Base-by-base conservation (phyloP, 2,888 invertebrate genomes). In the Leptopilina myrica region DNA sequence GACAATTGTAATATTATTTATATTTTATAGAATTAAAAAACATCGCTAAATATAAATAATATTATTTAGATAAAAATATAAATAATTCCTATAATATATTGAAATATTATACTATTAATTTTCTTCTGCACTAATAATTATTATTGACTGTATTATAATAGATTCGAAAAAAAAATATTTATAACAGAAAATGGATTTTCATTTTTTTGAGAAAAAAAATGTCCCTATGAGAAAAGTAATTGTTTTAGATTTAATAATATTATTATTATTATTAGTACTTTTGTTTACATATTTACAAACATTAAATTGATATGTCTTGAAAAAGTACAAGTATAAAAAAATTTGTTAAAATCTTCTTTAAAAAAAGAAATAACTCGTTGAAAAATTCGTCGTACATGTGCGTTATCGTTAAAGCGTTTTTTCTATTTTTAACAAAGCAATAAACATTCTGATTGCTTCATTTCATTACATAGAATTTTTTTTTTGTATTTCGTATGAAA, bases 271-370 rank as follows among this genome's bases (percentile, higher is more conserved):
- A 53, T 77, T 53, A 67, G 40, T 69, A 67, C 33, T 33, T 40
- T 53, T 40, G 46, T 59, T 62, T 69, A 77, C 67, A 56, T 69
- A 77, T 59, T 69, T 43, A 77, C 73, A 77, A 64, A 76, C 62
- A 76, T 49, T 46, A 76, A 46, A 26, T 49, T 15, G n/a, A 46
- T 66, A 66, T 49, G 33, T 66, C 33, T 43, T 26, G 53, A 15
- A 5, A 46, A 14, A 77, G 49, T 43, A 43, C 26, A 78, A 40
- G 56, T 69, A 78, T 64, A 78, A 67, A 69, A 56, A 20, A 33
- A 20, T 20, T 40, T 56, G 43, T 43, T 43, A 43, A 15, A 67
- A 78, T 66, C 14, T 43, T 78, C 6, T 49, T 49, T 66, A 77
- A 14, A 56, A 77, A 66, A 40, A 66, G 33, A 77, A 77, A n/a